Evolutionary conservation across 2,113 vertebrate species (phyloP), one percentile per base, ranked within the genome.

Genomic region (Grammatotria lemairii): DNA sequence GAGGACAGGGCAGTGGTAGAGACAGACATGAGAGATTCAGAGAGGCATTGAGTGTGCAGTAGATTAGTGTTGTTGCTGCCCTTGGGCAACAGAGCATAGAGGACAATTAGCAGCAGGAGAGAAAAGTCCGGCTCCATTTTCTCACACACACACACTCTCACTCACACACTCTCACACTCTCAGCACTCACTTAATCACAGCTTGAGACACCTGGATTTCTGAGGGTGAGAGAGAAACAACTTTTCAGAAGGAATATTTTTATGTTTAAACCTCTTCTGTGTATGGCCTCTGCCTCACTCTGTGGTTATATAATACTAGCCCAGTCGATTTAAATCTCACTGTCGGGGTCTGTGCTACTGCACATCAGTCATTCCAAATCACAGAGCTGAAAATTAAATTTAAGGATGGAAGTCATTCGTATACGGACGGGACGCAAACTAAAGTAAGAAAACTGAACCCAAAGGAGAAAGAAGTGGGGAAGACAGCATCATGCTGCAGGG

Each of bases 61-160:
- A 90, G 91, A 93, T 94, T 90, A 91, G 88, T 90, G 92, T 88
- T 90, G 88, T 73, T 87, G 85, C 83, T 91, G 92, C 88, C 95
- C 93, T 92, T 93, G 91, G 75, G 90, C 91, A 85, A 83, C 85
- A 73, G 86, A 93, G 93, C 91, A 93, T 89, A 83, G 89, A 94
- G 93, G 93, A 93, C 93, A 93, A 94, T 95, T 94, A 93, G 87
- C 86, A 90, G 86, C 85, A 87, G 82, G 89, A 87, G 75, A 88
- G 85, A 88, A 79, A 75, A 88, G 86, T 85, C 84, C 81, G 85
- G 60, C 83, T 88, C 63, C 13, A 12, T 42, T 63, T 84, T 55
- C 85, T 85, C 65, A 38, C 54, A 14, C 53, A 55, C n/a, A 53
- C 53, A 55, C 4, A 31, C 81, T 60, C 31, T 33, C 31, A 33